A percentile compares a stretch with the other conserved stretches of the same genome.
phyloP scores from a whole-genome alignment of 2,113 vertebrate species.

The Gnathonemus longibarbis region DNA sequence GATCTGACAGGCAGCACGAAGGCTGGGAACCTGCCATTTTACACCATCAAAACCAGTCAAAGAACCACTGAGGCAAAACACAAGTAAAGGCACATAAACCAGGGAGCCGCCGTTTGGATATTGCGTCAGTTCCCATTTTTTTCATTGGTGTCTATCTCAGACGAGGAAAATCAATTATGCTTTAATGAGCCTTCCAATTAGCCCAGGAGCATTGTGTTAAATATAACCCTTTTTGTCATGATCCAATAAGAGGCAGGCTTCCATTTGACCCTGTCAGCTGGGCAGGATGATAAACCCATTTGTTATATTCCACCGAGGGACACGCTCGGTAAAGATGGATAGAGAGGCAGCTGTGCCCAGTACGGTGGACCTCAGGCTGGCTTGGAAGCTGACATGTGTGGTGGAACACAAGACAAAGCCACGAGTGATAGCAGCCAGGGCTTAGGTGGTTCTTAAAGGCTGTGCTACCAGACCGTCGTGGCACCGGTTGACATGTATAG shows the following conservation, averaged over 20 bases:
- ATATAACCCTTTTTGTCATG: conserved; percentile 2
- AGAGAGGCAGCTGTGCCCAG: background rate
- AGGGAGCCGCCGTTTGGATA: background rate
- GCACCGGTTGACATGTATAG: background rate
- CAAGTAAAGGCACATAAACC: background rate
- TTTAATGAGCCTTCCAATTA: conserved; percentile 7
- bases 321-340: background rate
- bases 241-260: conserved; percentile 9
- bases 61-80: background rate
- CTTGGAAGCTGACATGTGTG: background rate
- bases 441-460: background rate
- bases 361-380: background rate
- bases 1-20: background rate
- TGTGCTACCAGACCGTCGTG: background rate
- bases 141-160: background rate
- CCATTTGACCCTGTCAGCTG: conserved; percentile 7
- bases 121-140: background rate
- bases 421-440: background rate
- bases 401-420: background rate
- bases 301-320: background rate
- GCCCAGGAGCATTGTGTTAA: background rate
- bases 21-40: background rate
- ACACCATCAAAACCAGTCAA: background rate
- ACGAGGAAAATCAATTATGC: background rate
- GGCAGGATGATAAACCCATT: background rate